Base-by-base conservation (phyloP, 1,140 invertebrate species). In the Cotesia vestalis region DNA sequence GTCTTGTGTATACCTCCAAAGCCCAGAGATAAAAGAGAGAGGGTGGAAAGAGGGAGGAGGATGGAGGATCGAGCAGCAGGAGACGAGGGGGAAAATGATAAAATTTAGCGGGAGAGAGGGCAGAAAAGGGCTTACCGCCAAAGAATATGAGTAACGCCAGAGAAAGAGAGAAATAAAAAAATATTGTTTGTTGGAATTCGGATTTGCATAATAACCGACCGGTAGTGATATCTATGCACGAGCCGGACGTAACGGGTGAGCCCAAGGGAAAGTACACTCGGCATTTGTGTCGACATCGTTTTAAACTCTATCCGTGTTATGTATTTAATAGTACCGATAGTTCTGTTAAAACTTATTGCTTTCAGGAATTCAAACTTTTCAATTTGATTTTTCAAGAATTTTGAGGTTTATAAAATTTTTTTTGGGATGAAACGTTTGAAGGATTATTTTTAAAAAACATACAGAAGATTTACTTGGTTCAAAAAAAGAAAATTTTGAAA, bases 161-260 rank as follows among this genome's bases (percentile, higher is more conserved):
- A 51, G 68, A 68, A 75, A 72, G 61, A 75, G 63, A 76, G 69
- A 66, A 52, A 69, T 34, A 69, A 71, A 77, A 77, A 78, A 75
- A 70, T 76, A 78, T 78, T 78, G 73, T 76, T 78, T 73, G 64
- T 27, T 74, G 73, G 76, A 77, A 79, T 78, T 76, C 68, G 60
- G 62, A 79, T 79, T 79, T 78, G 77, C 78, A 76, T 79, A 79
- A 79, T 75, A 71, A 79, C 71, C 73, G 55, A 77, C 73, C 68
- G 40, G 61, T 72, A 57, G 61, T 72, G 71, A 74, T 73, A 75
- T 62, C 51, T 68, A 27, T 66, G 72, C 59, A 55, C 66, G 57
- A 77, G 74, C 53, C 75, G 75, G 69, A 78, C 76, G 71, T 76
- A 73, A 63, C 74, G 73, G 57, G 71, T 73, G 73, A 70, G 62